Base-by-base conservation (phyloP, 2,888 invertebrate genomes). In the Leptogaster cylindrica region DNA sequence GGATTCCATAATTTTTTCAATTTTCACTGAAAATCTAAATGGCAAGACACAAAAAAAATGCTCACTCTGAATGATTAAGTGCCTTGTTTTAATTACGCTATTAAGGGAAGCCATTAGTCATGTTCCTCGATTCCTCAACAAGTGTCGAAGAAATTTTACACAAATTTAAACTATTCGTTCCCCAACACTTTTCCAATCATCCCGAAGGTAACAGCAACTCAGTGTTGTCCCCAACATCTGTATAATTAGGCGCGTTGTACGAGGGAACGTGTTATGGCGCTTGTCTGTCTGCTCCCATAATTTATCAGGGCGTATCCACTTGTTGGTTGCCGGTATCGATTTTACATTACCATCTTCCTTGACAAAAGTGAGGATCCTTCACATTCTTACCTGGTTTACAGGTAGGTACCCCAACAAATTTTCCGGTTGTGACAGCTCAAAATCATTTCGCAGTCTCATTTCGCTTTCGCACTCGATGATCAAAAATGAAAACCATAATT, bases 221-320 rank as follows among this genome's bases (percentile, higher is more conserved):
- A 10, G n/a, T 44, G 25, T 4, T 44, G 5, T 10, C 44, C 14
- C 28, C 12, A 6, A n/a, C 2, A 18, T n/a, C 27, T 25, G 28
- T 61, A 41, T 61, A 61, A 61, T 61, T 61, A 44, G 61, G 44
- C 18, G 8, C 18, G 7, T 20, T 18, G 44, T 44, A 44, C 18
- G 16, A 61, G 16, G 25, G 14, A 16, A 16, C 31, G 44, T 61
- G 61, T 20, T 61, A 33, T 41, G 39, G 51, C 61, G 46, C 63
- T 66, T 66, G 69, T 63, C 66, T 66, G 52, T 52, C 55, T 69
- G 41, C 63, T 63, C 20, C 39, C 48, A 18, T 20, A 51, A 51
- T 55, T 64, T 36, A 50, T 48, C 20, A 63, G 68, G 68, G 68
- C 69, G 66, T 66, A 66, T 69, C 69, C 66, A 69, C 69, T 69